Evolutionary conservation across 2,888 invertebrate genomes (phyloP).

Genomic region (Sialis fuliginosa): DNA sequence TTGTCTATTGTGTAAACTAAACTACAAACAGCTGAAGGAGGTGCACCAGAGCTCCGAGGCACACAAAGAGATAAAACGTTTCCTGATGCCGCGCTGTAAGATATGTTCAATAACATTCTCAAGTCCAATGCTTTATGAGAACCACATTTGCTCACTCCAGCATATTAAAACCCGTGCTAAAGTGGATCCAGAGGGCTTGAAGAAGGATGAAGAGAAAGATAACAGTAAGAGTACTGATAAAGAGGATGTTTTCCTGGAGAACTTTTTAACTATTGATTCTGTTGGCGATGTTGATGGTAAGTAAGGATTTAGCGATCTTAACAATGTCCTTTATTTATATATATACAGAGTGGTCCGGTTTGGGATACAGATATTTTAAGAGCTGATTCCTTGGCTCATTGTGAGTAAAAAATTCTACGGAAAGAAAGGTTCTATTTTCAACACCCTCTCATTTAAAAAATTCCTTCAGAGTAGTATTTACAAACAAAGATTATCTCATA

Average conservation of each 20-base stretch:
- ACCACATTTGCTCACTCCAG: conserved; percentile 63
- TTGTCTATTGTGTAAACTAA: conserved; percentile 25
- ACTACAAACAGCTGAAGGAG: conserved; percentile 34
- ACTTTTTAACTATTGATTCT: conserved; percentile 77
- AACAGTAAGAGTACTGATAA: conserved; percentile 23
- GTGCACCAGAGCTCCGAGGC: conserved; percentile 64
- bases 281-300: conserved; percentile 69
- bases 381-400: too few species aligned
- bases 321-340: too few species aligned
- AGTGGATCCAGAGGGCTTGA: conserved; percentile 22
- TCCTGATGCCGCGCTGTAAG: conserved; percentile 66
- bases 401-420: too few species aligned
- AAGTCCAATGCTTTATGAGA: conserved; percentile 72
- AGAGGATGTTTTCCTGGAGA: conserved; percentile 52
- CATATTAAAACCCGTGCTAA: conserved; percentile 54
- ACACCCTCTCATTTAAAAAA: too few species aligned
- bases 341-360: not conserved
- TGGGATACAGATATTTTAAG: too few species aligned
- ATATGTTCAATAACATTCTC: conserved; percentile 61
- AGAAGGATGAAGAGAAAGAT: conserved; percentile 11
- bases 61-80: conserved; percentile 71
- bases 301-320: conserved; percentile 8
- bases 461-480: too few species aligned
- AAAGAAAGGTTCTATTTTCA: too few species aligned
- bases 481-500: too few species aligned